A percentile compares a stretch with the other conserved stretches of the same genome.
Evolutionary conservation across 2,797 vertebrate genomes (phyloP).

Genomic region (Acrossocheilus fasciatus): DNA sequence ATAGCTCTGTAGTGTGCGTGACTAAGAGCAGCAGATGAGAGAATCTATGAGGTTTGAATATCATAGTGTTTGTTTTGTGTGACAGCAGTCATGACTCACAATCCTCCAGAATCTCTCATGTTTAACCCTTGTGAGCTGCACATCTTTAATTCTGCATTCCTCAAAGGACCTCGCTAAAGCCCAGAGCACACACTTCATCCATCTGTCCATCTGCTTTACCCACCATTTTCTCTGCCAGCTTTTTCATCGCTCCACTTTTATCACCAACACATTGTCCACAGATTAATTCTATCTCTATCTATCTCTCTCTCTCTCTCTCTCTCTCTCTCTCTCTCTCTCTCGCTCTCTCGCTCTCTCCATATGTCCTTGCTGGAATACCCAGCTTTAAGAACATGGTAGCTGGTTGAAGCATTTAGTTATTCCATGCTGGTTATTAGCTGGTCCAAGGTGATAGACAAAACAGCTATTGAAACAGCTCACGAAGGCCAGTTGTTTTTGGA

Average conservation of each 20-base stretch:
- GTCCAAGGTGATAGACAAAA: background rate
- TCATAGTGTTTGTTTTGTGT: conserved; percentile 24
- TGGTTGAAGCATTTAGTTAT: background rate
- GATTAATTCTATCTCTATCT: background rate
- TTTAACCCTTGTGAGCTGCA: conserved; percentile 25
- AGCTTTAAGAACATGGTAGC: background rate
- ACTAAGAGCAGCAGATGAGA: background rate
- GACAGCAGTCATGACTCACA: background rate
- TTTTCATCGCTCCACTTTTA: conserved; percentile 2
- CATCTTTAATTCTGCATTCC: conserved; percentile 9
- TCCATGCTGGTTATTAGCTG: background rate
- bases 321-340: too few relatives aligned
- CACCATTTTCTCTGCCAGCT: conserved; percentile 20
- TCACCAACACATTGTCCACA: conserved; percentile 18
- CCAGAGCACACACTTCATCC: conserved; percentile 19
- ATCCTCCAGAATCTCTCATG: conserved; percentile 6
- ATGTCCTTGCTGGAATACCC: background rate
- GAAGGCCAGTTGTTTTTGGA: background rate
- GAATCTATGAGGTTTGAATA: background rate
- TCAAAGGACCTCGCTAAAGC: background rate
- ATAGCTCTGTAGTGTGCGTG: background rate
- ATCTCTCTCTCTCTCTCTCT: background rate
- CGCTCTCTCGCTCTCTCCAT: background rate
- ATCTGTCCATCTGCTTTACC: conserved; percentile 32
- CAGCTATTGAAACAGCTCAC: background rate